A percentile compares a stretch with the other conserved stretches of the same genome.
These are phyloP conservation scores for Nymphalis polychloros DNA, from an alignment of 2,888 invertebrate genomes.

Conservation along the genomic window DNA sequence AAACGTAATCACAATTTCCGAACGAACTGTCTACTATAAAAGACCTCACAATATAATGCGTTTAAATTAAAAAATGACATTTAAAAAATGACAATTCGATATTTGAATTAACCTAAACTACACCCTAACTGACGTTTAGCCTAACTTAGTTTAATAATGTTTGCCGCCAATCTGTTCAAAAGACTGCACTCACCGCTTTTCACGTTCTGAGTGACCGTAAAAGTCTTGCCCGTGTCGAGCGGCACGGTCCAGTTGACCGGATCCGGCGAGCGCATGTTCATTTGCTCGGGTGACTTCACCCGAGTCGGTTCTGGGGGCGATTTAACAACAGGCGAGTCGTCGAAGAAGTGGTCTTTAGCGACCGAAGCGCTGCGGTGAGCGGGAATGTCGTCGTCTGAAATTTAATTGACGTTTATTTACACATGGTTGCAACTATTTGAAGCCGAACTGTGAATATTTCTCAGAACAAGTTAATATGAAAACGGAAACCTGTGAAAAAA, in stretches of 20 bases:
- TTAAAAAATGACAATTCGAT: constrained; percentile 27
- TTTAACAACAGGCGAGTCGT: constrained; percentile 87
- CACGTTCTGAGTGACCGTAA: constrained; percentile 96
- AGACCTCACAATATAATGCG: constrained; percentile 20
- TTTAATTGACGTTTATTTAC: not conserved
- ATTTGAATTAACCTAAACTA: constrained; percentile 21
- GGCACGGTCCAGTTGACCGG: constrained; percentile 98
- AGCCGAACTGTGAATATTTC: too few relatives aligned
- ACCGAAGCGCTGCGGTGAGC: constrained; percentile 78
- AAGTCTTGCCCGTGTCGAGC: constrained; percentile 95
- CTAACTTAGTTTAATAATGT: constrained; percentile 55
- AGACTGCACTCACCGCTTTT: constrained; percentile 81
- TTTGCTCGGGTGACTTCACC: constrained; percentile 95
- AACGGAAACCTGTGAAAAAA: too few relatives aligned
- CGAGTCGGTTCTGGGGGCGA: constrained; percentile 96
- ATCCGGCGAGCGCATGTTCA: constrained; percentile 95
- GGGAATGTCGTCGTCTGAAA: constrained; percentile 74
- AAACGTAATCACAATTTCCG: constrained; percentile 33
- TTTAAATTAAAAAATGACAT: constrained; percentile 26
- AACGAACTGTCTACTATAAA: constrained; percentile 26
- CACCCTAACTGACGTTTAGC: constrained; percentile 29
- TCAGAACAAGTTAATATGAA: too few relatives aligned
- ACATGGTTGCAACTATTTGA: not conserved
- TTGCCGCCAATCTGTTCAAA: constrained; percentile 58
- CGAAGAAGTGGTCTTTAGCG: constrained; percentile 78